Percentiles rank a stretch among this genome's conserved stretches.
phyloP scores from a whole-genome alignment of 2,888 invertebrate species.

The Nipponacmea schrenckii region DNA sequence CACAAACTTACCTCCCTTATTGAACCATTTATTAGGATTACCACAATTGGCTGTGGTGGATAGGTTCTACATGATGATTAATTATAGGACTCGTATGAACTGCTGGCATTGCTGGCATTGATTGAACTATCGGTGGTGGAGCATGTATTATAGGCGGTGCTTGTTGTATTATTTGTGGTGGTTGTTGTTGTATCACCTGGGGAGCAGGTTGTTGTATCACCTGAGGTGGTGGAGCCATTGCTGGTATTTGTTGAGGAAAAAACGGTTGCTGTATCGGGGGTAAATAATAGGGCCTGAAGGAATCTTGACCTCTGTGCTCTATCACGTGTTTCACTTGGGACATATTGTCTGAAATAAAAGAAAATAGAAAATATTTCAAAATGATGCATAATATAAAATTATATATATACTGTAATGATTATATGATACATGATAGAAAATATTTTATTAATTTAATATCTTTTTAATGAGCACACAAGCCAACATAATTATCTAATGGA shows the following conservation, averaged over 20 bases:
- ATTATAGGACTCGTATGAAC: constrained; percentile 25
- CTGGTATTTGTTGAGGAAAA: background rate
- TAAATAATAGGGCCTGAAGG: constrained; percentile 32
- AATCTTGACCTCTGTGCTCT: constrained; percentile 42
- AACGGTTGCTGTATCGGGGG: constrained; percentile 33
- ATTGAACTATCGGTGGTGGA: constrained; percentile 14
- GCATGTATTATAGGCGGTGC: constrained; percentile 28
- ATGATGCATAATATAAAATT: too few relatives aligned
- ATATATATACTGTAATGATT: too few relatives aligned
- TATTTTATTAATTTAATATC: too few relatives aligned
- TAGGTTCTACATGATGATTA: constrained; percentile 31
- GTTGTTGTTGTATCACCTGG: constrained; percentile 19
- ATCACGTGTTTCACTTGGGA: constrained; percentile 55
- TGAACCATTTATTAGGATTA: constrained; percentile 31
- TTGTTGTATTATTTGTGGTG: constrained; percentile 23
- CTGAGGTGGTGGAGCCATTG: background rate
- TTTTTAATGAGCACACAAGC: too few relatives aligned
- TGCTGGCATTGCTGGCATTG: constrained; percentile 21
- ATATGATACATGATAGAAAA: too few relatives aligned
- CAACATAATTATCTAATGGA: too few relatives aligned
- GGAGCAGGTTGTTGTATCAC: constrained; percentile 4
- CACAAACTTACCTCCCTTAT: constrained; percentile 40
- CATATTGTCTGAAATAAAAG: constrained; percentile 32
- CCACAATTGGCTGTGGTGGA: constrained; percentile 1
- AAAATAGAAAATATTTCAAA: background rate